Conservation (phyloP, 2,113 vertebrate species). For the Sphyrna mokarran region DNA sequence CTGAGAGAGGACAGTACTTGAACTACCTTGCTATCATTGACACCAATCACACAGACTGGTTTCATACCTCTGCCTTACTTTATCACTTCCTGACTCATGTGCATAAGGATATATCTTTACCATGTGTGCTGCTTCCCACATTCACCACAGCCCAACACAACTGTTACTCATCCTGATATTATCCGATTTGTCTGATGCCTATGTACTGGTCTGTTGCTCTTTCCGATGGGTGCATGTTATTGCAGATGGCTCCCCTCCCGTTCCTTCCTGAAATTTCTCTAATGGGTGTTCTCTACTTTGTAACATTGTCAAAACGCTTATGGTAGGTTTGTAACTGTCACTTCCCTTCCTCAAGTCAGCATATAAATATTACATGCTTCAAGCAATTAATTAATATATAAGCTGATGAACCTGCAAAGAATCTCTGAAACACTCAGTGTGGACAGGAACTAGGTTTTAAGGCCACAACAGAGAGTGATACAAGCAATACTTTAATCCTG, state of each 20-base stretch:
- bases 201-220: neutral
- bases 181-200: neutral
- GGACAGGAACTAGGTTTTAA: neutral
- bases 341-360: neutral
- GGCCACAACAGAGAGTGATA: neutral
- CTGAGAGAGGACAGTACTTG: no score
- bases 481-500: neutral
- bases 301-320: neutral
- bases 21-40: no score
- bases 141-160: neutral
- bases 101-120: neutral
- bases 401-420: neutral
- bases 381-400: neutral
- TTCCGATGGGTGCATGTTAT: neutral
- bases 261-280: neutral
- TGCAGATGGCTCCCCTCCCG: no score
- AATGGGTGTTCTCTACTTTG: neutral
- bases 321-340: neutral
- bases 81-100: neutral
- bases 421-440: neutral
- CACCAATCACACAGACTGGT: no score
- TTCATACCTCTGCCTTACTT: neutral
- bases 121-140: neutral
- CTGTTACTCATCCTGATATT: no score
- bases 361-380: neutral